Evolutionary conservation across 2,113 vertebrate genomes (phyloP), one percentile per base, ranked within the genome.

Genomic region (Sapajus apella): DNA sequence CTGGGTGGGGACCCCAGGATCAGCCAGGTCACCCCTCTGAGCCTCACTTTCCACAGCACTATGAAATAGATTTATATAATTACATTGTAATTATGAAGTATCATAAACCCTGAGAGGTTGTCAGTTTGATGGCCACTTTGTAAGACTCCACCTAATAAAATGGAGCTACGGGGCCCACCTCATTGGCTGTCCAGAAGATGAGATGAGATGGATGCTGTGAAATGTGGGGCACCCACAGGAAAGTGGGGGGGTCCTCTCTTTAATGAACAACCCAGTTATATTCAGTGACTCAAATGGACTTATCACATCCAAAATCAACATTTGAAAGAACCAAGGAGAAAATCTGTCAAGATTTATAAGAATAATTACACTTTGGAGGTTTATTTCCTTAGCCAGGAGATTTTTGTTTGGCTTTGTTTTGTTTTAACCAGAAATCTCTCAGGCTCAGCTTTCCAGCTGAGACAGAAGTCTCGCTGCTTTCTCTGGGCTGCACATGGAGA

Each of bases 201-300:
- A 7, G 27, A 27, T 9, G 55, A 91, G 81, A 14, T 2, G 2
- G 25, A 10, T 35, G 8, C 16, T 21, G 43, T 7, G 13, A 18
- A 2, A 27, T 5, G 3, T 0, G 0, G 11, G 40, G 58, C 3
- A 17, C 16, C 45, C 7, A 5, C 0, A 32, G 45, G 1, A 25
- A 16, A 8, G 64, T 0, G 20, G 2, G 10, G 10, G 12, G 21
- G 25, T 11, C 2, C 21, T 88, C 89, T 35, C 2, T 35, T n/a
- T 56, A 43, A 52, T 13, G 61, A 61, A 25, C 45, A 30, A 35
- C 18, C 75, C 21, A 4, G 5, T 72, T 56, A 27, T 10, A 61
- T 77, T 40, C 76, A 43, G 66, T 5, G 8, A 87, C 87, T 37
- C 47, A 50, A 58, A 35, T 14, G 35, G 50, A 55, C 20, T 50